Conservation (phyloP, 2,113 vertebrate species). For the Panthera leo region DNA sequence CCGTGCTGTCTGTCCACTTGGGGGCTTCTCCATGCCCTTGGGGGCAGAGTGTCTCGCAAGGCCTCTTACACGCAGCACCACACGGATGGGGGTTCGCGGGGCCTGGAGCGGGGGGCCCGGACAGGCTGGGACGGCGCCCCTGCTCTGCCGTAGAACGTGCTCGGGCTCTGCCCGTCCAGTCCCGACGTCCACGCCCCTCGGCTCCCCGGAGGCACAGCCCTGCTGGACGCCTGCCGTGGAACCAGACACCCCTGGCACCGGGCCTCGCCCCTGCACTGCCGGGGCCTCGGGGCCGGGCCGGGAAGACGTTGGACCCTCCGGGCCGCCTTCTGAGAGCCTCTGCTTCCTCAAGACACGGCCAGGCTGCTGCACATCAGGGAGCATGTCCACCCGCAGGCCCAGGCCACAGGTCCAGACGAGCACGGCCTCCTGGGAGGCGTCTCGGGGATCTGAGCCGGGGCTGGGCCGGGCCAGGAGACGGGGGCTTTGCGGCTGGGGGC, state of each 20-base stretch:
- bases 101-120: background rate
- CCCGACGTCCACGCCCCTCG: rapidly evolving
- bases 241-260: background rate
- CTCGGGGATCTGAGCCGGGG: background rate
- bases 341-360: background rate
- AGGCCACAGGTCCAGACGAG: background rate
- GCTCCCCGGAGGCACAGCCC: background rate
- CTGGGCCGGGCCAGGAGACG: background rate
- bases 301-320: background rate
- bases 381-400: background rate
- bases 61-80: background rate
- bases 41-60: background rate
- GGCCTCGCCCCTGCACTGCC: background rate
- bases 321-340: background rate
- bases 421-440: background rate
- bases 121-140: rapidly evolving
- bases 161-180: rapidly evolving
- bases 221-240: background rate
- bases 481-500: background rate
- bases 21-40: background rate
- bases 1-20: rapidly evolving
- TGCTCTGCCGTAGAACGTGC: background rate
- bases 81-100: rapidly evolving
- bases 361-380: background rate
- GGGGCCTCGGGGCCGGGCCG: background rate